phyloP scores from a whole-genome alignment of 2,888 invertebrate species.

The Drosophila longiperda region DNA sequence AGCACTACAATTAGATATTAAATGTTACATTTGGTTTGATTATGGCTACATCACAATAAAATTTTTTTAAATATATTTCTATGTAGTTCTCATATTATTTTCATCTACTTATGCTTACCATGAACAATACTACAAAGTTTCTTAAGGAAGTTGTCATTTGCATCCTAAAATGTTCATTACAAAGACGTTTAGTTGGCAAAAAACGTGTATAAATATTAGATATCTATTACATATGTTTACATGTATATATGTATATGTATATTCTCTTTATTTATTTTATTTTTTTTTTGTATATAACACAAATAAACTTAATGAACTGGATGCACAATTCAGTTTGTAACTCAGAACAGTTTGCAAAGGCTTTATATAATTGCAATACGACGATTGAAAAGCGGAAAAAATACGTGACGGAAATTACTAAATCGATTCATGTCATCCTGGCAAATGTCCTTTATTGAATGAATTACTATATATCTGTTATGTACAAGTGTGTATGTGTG shows the following conservation, averaged over 20 bases:
- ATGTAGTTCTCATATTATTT: conserved; percentile 12
- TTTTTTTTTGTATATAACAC: conserved; percentile 16
- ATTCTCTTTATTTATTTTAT: background rate
- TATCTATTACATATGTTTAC: background rate
- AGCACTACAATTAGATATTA: conserved; percentile 9
- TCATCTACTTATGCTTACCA: conserved; percentile 9
- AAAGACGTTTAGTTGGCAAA: conserved; percentile 19
- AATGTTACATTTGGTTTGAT: conserved; percentile 28
- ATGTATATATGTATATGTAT: background rate
- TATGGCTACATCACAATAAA: conserved; percentile 56
- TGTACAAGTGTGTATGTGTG: background rate
- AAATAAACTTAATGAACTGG: conserved; percentile 6
- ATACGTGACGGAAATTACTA: conserved; percentile 65
- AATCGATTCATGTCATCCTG: conserved; percentile 60
- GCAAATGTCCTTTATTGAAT: conserved; percentile 20
- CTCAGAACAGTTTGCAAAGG: conserved; percentile 5
- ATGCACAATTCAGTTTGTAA: conserved; percentile 13
- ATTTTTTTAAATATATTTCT: conserved; percentile 15
- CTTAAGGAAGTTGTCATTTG: conserved; percentile 30
- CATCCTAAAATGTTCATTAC: conserved; percentile 14
- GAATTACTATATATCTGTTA: conserved; percentile 9
- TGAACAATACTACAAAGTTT: conserved; percentile 39
- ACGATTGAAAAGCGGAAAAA: conserved; percentile 37
- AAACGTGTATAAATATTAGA: conserved; percentile 13
- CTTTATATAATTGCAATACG: conserved; percentile 30